Percentiles rank a stretch among this genome's conserved stretches.
Evolutionary conservation across 2,797 vertebrate species (phyloP).

Genomic region (Coracias cyanogaster): DNA sequence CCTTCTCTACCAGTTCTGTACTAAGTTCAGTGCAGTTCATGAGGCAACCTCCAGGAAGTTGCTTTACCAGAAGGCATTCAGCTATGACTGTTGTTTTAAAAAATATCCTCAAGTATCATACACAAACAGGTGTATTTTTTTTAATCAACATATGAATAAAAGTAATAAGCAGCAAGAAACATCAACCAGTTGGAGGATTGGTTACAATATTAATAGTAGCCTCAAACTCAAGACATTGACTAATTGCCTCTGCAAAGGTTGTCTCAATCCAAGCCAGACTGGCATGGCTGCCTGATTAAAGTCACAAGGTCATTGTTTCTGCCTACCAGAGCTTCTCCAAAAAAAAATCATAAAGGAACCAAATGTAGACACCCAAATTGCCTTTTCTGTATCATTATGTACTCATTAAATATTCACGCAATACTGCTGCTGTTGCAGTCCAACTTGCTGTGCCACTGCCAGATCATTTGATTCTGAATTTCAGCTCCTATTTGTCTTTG

Average conservation of each 20-base stretch:
- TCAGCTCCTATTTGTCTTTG: neutral
- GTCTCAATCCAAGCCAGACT: neutral
- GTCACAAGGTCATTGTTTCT: neutral
- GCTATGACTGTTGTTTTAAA: neutral
- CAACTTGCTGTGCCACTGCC: neutral
- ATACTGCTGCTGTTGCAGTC: neutral
- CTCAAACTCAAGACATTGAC: neutral
- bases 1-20: neutral
- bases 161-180: neutral
- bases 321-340: neutral
- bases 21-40: neutral
- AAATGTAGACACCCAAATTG: neutral
- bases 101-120: neutral
- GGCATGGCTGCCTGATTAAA: neutral
- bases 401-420: neutral
- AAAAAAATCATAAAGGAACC: neutral
- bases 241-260: neutral
- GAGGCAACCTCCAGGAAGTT: neutral
- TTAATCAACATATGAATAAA: neutral
- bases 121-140: neutral
- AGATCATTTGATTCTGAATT: neutral
- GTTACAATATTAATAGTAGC: neutral
- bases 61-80: neutral
- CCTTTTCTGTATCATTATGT: neutral
- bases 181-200: neutral